These are phyloP conservation scores for Spisula solida DNA, from an alignment of 2,888 invertebrate genomes.

Conservation along the genomic window DNA sequence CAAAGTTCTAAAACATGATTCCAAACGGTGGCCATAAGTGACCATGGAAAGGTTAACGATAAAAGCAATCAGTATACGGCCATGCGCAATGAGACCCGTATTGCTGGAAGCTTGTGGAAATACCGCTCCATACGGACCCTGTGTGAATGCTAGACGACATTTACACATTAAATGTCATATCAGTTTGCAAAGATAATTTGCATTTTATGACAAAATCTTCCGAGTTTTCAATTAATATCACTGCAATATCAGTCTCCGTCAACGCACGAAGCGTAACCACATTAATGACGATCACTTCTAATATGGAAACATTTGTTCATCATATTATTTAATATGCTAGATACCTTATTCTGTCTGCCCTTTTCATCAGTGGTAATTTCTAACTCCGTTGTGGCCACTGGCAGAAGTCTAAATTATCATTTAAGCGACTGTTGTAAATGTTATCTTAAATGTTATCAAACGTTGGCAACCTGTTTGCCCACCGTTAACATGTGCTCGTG, in stretches of 20 bases:
- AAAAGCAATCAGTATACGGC: neutral
- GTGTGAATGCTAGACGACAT: neutral
- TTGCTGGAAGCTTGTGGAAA: neutral
- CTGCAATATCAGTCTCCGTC: neutral
- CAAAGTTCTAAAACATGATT: no score
- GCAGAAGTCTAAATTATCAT: slow-evolving; percentile 45
- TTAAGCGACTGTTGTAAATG: slow-evolving; percentile 52
- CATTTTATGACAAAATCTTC: slow-evolving; percentile 20
- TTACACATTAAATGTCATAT: slow-evolving; percentile 17
- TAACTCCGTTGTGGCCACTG: slow-evolving; percentile 32
- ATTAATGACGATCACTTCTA: slow-evolving; percentile 48
- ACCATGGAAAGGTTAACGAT: neutral
- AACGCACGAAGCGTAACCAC: slow-evolving; percentile 23
- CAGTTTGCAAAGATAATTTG: neutral
- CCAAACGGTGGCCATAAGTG: neutral
- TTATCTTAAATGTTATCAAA: slow-evolving; percentile 57
- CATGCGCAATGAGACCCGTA: neutral
- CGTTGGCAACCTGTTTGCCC: slow-evolving; percentile 44
- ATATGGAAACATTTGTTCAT: slow-evolving; percentile 46
- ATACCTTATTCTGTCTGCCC: slow-evolving; percentile 27
- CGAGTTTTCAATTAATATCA: slow-evolving; percentile 19
- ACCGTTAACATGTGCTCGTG: neutral
- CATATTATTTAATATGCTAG: slow-evolving; percentile 50
- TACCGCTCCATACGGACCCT: slow-evolving; percentile 18
- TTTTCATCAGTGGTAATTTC: slow-evolving; percentile 40